Evolutionary conservation across 2,113 vertebrate genomes (phyloP).

Genomic region (Columbina picui): DNA sequence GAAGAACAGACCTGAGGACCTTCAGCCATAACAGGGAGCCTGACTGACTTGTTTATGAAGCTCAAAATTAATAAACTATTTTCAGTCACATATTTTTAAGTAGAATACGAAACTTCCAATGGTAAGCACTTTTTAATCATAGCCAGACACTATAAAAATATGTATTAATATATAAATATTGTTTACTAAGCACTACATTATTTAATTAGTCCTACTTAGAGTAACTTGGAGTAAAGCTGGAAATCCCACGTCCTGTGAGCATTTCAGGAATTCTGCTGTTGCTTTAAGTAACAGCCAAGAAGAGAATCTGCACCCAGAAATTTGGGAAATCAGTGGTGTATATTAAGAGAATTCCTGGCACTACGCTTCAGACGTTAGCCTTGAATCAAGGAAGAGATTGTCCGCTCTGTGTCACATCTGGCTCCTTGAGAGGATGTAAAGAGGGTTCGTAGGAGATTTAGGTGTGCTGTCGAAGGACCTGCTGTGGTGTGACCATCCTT

Average conservation of each 20-base stretch:
- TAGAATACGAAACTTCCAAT: not conserved
- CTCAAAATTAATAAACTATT: not conserved
- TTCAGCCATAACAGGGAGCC: not conserved
- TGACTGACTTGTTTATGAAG: not conserved
- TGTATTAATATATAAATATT: not conserved
- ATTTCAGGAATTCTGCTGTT: not conserved
- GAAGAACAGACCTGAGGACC: not conserved
- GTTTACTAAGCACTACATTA: not conserved
- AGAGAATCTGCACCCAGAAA: not conserved
- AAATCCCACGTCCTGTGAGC: not conserved
- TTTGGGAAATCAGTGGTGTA: not conserved
- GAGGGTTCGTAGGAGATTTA: not conserved
- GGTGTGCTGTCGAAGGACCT: not conserved
- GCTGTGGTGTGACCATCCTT: not conserved
- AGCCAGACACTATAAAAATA: not conserved
- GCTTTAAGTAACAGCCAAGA: not conserved
- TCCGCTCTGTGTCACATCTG: not conserved
- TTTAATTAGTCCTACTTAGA: not conserved
- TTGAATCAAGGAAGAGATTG: not conserved
- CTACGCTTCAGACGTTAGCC: not conserved
- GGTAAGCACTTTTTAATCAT: not conserved
- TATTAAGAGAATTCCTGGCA: not conserved
- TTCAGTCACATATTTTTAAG: not conserved
- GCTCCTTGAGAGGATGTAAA: not conserved
- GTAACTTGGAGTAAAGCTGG: not conserved